These are phyloP conservation scores for Ochotona princeps DNA, from an alignment of 2,113 vertebrate genomes.

Conservation along the genomic window DNA sequence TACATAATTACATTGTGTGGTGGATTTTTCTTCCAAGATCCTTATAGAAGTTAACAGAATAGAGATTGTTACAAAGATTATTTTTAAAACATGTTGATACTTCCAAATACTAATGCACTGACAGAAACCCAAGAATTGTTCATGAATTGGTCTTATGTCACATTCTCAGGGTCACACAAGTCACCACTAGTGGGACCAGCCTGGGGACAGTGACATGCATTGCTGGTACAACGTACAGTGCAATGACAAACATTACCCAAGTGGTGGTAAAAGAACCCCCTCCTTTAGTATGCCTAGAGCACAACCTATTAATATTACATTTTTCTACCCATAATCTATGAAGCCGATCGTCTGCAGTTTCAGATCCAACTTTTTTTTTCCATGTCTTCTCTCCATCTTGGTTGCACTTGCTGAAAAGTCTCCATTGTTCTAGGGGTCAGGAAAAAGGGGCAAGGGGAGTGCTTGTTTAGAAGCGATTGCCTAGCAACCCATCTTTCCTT, in stretches of 20 bases:
- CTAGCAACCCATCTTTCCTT: slow-evolving; percentile 85
- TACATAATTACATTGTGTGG: not conserved
- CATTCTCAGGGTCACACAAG: not conserved
- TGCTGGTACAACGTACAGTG: not conserved
- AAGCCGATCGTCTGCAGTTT: slow-evolving; percentile 31
- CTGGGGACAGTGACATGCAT: not conserved
- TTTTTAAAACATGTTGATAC: not conserved
- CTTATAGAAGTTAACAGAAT: not conserved
- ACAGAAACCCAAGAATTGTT: not conserved
- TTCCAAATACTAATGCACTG: not conserved
- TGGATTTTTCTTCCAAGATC: not conserved
- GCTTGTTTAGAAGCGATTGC: slow-evolving; percentile 83
- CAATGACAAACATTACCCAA: not conserved
- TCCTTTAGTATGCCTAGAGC: not conserved
- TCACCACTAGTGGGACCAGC: not conserved
- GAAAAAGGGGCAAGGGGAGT: slow-evolving; percentile 70
- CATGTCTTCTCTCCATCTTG: slow-evolving; percentile 80
- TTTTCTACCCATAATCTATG: not conserved
- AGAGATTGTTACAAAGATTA: not conserved
- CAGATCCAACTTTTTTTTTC: slow-evolving; percentile 71
- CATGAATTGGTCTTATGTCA: not conserved
- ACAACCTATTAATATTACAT: slow-evolving; percentile 31
- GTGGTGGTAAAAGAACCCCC: not conserved
- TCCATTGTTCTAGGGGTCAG: slow-evolving; percentile 69
- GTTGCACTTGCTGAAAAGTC: slow-evolving; percentile 78